Base-by-base conservation (phyloP, 2,888 invertebrate species). In the Bhutanitis thaidina region DNA sequence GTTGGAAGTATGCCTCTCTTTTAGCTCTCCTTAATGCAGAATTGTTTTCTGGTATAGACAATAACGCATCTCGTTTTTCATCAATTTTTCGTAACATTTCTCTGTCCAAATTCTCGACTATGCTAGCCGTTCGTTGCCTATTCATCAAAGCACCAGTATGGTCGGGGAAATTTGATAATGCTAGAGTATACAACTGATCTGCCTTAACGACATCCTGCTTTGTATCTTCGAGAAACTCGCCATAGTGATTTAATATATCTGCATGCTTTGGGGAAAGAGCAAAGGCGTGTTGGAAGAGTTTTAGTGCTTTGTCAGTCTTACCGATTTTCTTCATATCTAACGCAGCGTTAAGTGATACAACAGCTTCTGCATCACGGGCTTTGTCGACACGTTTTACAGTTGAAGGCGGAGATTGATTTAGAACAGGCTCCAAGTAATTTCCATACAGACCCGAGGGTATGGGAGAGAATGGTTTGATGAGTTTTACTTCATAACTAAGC, bases 1-100 rank as follows among this genome's bases (percentile, higher is more conserved):
- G 97, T 70, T 96, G 93, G 76, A 97, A 98, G 78, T 98, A 99
- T 1, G 97, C 97, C 79, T 98, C 98, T 72, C 96, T 96, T 71
- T 98, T 98, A 3, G 97, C 95, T 66, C 96, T 92, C 45, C 96
- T 91, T 59, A 98, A 86, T 4, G 96, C 95, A 0, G 94, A 91
- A 76, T 94, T 94, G 35, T 92, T 92, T 57, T 95, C 94, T 13
- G 97, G 96, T 67, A 98, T 94, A 3, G 93, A 93, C 15, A 95
- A 93, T 7, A 98, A 86, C 13, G 94, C 91, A 70, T 96, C 94
- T 52, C 97, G 91, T 77, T 98, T 97, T 37, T 93, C 91, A 71
- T 98, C 98, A 57, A 97, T 95, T 59, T 93, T 91, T 56, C 92
- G 88, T 57, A 97, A 91, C 80, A 95, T 91, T 60, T 92, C 91